A percentile compares a stretch with the other conserved stretches of the same genome.
These are phyloP conservation scores for Eumacrocentrus americanus DNA, from an alignment of 2,888 invertebrate species.

Conservation along the genomic window DNA sequence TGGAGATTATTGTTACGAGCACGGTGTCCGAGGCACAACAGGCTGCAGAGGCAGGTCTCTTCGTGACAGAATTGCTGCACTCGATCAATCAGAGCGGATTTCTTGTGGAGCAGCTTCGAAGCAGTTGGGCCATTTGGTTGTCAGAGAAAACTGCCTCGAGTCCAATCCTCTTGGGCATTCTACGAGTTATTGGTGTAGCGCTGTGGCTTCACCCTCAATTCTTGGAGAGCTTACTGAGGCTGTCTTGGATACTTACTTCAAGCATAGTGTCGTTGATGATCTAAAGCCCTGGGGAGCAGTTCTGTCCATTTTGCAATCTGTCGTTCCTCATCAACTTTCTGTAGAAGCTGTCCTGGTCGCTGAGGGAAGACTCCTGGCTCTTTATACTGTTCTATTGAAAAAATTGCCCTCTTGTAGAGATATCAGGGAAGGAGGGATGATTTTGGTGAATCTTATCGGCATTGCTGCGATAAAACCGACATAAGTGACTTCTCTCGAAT, in stretches of 20 bases:
- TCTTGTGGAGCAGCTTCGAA: slow-evolving; percentile 53
- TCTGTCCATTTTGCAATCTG: slow-evolving; percentile 59
- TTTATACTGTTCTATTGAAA: slow-evolving; percentile 66
- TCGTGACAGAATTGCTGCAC: slow-evolving; percentile 64
- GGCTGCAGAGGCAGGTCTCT: slow-evolving; percentile 62
- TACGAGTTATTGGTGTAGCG: slow-evolving; percentile 62
- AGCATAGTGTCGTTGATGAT: slow-evolving; percentile 60
- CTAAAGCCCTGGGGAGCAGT: slow-evolving; percentile 63
- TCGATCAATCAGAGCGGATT: slow-evolving; percentile 59
- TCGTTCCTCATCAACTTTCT: slow-evolving; percentile 62
- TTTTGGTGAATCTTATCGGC: slow-evolving; percentile 58
- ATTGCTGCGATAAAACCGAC: slow-evolving; percentile 64
- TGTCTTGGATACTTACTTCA: slow-evolving; percentile 65
- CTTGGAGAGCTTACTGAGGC: slow-evolving; percentile 65
- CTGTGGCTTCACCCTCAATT: slow-evolving; percentile 62
- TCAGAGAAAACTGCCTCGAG: slow-evolving; percentile 62
- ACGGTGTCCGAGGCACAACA: slow-evolving; percentile 60
- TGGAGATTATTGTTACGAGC: slow-evolving; percentile 62
- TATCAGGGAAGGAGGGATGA: slow-evolving; percentile 60
- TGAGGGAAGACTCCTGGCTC: slow-evolving; percentile 65
- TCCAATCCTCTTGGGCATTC: slow-evolving; percentile 62
- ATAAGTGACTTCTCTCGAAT: no score
- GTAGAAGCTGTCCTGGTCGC: slow-evolving; percentile 63
- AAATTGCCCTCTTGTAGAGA: slow-evolving; percentile 60
- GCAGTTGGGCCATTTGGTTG: slow-evolving; percentile 62